Percentiles rank a stretch among this genome's conserved stretches.
These are phyloP conservation scores for Abramis brama DNA, from an alignment of 2,113 vertebrate species.

Conservation along the genomic window DNA sequence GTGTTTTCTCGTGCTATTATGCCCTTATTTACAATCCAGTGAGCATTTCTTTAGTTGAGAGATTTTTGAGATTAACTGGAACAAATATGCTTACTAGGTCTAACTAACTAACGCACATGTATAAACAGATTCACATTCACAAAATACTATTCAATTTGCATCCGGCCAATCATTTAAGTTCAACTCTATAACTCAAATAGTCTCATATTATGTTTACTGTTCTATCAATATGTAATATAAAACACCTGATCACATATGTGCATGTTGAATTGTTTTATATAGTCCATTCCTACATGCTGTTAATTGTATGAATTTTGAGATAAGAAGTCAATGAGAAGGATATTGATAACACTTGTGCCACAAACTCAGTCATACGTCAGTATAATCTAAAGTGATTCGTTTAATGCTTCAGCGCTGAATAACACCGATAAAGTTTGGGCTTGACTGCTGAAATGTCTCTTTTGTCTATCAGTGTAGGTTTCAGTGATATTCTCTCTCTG, in stretches of 20 bases:
- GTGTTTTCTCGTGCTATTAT: not conserved
- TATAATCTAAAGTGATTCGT: not conserved
- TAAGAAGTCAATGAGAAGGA: not conserved
- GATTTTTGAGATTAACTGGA: not conserved
- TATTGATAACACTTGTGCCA: not conserved
- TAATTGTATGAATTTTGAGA: not conserved
- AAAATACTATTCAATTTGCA: not conserved
- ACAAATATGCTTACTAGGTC: not conserved
- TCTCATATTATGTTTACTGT: no score
- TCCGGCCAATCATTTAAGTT: no score
- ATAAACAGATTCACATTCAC: not conserved
- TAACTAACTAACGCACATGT: not conserved
- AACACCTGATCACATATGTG: not conserved
- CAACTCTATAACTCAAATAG: no score
- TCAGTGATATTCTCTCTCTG: slow-evolving; percentile 39
- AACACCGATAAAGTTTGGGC: not conserved
- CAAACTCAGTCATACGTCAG: not conserved
- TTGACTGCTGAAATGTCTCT: slow-evolving; percentile 22
- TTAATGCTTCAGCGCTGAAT: not conserved
- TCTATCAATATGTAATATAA: no score
- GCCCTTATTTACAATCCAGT: not conserved
- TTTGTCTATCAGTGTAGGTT: not conserved
- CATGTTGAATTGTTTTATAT: not conserved
- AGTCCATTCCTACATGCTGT: not conserved
- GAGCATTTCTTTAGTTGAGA: not conserved